These are phyloP conservation scores for Blastobasis lacticolella DNA, from an alignment of 2,888 invertebrate species.

Conservation along the genomic window DNA sequence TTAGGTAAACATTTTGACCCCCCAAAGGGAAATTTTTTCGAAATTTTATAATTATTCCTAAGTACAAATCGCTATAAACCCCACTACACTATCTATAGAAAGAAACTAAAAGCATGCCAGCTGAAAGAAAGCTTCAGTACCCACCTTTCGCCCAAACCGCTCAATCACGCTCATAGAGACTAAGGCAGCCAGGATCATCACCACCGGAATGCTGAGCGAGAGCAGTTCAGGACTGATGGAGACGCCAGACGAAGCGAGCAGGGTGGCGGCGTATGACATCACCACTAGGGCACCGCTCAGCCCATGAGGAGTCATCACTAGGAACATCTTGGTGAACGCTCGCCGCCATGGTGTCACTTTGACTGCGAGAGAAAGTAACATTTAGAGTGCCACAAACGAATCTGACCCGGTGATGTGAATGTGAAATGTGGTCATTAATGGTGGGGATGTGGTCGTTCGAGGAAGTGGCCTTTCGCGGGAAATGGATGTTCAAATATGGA, in stretches of 20 bases:
- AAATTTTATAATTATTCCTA: neutral
- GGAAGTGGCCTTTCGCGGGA: neutral
- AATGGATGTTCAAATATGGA: neutral
- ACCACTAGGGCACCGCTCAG: constrained; percentile 43
- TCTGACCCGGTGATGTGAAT: neutral
- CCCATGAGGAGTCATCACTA: constrained; percentile 26
- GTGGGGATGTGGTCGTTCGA: neutral
- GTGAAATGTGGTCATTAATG: neutral
- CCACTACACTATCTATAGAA: neutral
- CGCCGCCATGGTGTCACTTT: constrained; percentile 38
- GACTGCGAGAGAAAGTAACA: constrained; percentile 25
- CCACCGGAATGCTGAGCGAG: constrained; percentile 42
- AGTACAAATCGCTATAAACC: neutral
- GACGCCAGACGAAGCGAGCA: constrained; percentile 40
- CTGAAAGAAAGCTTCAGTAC: neutral
- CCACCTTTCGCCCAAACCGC: constrained; percentile 49
- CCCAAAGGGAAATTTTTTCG: too few species aligned
- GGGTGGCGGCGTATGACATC: constrained; percentile 39
- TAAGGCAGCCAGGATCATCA: constrained; percentile 45
- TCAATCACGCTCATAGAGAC: constrained; percentile 45
- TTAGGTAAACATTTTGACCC: too few species aligned
- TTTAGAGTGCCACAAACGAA: neutral
- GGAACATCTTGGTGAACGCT: constrained; percentile 27
- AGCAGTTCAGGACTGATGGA: constrained; percentile 46
- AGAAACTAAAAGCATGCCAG: too few species aligned